Conservation (phyloP, 2,888 invertebrate species). For the Ormyrus thymus region DNA sequence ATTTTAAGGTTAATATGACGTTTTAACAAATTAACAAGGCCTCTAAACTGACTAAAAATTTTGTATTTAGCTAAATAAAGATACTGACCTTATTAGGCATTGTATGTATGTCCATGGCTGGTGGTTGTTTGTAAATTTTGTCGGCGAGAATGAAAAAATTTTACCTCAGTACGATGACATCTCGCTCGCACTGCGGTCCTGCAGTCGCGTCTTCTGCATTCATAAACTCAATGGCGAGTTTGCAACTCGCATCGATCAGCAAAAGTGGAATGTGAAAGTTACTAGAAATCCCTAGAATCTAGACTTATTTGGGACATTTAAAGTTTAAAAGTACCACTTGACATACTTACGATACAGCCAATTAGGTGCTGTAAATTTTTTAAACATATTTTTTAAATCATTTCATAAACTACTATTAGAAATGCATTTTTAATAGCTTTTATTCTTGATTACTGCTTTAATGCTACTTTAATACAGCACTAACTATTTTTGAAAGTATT, state of each 20-base stretch:
- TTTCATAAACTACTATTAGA: too few species aligned
- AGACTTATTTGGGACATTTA: too few species aligned
- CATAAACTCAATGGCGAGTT: conserved; percentile 7
- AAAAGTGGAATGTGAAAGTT: background rate
- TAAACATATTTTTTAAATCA: too few species aligned
- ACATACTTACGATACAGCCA: too few species aligned
- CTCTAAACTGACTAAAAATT: background rate
- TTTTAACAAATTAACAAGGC: background rate
- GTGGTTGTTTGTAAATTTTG: background rate
- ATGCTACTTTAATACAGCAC: too few species aligned
- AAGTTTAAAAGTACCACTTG: too few species aligned
- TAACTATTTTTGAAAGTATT: too few species aligned
- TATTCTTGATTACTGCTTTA: too few species aligned
- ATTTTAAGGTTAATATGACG: conserved; percentile 44
- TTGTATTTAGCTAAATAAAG: background rate
- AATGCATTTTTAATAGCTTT: too few species aligned
- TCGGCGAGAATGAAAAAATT: conserved; percentile 11
- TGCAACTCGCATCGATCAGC: background rate
- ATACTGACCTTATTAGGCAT: conserved; percentile 66
- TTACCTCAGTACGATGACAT: conserved; percentile 33
- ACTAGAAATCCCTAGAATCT: too few species aligned
- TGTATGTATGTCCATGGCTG: conserved; percentile 56
- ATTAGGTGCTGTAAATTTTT: too few species aligned
- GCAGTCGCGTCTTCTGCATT: background rate
- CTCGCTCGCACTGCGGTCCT: conserved; percentile 31